phyloP scores from a whole-genome alignment of 2,888 invertebrate genomes.

The Cactoblastis cactorum region DNA sequence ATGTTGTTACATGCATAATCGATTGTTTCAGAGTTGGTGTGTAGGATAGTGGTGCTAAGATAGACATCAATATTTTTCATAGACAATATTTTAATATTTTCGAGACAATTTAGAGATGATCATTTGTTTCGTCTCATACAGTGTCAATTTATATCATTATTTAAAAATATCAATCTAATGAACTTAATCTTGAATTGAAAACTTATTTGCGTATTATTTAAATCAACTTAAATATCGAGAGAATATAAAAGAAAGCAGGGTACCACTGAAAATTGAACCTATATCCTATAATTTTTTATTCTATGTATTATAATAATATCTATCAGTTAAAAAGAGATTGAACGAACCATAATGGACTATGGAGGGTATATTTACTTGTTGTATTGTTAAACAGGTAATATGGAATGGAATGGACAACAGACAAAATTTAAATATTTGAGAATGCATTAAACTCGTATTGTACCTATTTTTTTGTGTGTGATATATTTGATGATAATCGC shows the following conservation, averaged over 20 bases:
- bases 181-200: slow-evolving; percentile 15
- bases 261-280: slow-evolving; percentile 53
- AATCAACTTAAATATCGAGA: slow-evolving; percentile 35
- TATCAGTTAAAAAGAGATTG: neutral
- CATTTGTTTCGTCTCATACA: slow-evolving; percentile 45
- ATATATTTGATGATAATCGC: neutral
- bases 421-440: neutral
- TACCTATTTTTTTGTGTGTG: neutral
- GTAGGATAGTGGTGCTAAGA: slow-evolving; percentile 70
- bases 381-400: neutral
- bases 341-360: too few species aligned
- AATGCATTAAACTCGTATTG: neutral
- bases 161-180: slow-evolving; percentile 26
- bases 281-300: slow-evolving; percentile 20
- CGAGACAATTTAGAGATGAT: slow-evolving; percentile 61
- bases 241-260: slow-evolving; percentile 54
- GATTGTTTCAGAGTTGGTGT: slow-evolving; percentile 14
- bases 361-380: neutral
- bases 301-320: neutral
- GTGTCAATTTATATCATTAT: slow-evolving; percentile 62
- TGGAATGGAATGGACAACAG: neutral
- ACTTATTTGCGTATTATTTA: slow-evolving; percentile 19
- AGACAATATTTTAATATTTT: slow-evolving; percentile 67
- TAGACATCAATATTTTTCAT: slow-evolving; percentile 65
- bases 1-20: slow-evolving; percentile 7